These are phyloP conservation scores for Scopus umbretta DNA, from an alignment of 2,113 vertebrate species.

Conservation along the genomic window DNA sequence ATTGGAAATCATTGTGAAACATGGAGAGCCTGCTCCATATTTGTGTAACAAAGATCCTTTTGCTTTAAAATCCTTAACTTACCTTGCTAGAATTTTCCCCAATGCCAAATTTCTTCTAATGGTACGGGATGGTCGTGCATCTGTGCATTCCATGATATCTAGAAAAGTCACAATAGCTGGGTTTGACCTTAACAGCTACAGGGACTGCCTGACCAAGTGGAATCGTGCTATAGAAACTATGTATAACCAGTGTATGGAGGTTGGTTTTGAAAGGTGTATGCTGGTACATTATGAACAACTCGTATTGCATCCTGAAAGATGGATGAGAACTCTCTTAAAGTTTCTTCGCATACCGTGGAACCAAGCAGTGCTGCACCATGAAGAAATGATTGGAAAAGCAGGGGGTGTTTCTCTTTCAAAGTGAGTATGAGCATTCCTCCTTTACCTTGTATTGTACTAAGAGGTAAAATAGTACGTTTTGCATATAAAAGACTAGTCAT, in stretches of 20 bases:
- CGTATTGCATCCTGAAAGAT: slow-evolving; percentile 91
- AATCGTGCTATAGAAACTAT: slow-evolving; percentile 97
- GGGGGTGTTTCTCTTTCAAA: slow-evolving; percentile 97
- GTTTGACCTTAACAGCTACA: slow-evolving; percentile 93
- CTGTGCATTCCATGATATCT: slow-evolving; percentile 97
- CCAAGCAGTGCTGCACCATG: slow-evolving; percentile 90
- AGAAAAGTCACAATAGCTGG: slow-evolving; percentile 96
- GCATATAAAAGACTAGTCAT: not conserved
- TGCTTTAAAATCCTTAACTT: slow-evolving; percentile 91
- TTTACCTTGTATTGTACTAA: not conserved
- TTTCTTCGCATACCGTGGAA: slow-evolving; percentile 93
- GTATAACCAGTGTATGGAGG: slow-evolving; percentile 96
- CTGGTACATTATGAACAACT: slow-evolving; percentile 92
- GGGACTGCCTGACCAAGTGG: slow-evolving; percentile 97
- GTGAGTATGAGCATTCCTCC: slow-evolving; percentile 73
- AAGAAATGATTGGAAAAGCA: slow-evolving; percentile 96
- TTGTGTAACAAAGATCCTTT: slow-evolving; percentile 98
- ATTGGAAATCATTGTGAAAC: slow-evolving; percentile 94
- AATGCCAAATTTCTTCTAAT: slow-evolving; percentile 95
- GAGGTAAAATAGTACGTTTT: not conserved
- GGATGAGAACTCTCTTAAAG: slow-evolving; percentile 92
- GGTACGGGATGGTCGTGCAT: slow-evolving; percentile 91
- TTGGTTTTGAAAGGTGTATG: slow-evolving; percentile 83
- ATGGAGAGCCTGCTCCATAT: slow-evolving; percentile 91
- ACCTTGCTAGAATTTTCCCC: slow-evolving; percentile 93